Evolutionary conservation across 2,113 vertebrate species (phyloP).

Genomic region (Lethenteron reissneri): DNA sequence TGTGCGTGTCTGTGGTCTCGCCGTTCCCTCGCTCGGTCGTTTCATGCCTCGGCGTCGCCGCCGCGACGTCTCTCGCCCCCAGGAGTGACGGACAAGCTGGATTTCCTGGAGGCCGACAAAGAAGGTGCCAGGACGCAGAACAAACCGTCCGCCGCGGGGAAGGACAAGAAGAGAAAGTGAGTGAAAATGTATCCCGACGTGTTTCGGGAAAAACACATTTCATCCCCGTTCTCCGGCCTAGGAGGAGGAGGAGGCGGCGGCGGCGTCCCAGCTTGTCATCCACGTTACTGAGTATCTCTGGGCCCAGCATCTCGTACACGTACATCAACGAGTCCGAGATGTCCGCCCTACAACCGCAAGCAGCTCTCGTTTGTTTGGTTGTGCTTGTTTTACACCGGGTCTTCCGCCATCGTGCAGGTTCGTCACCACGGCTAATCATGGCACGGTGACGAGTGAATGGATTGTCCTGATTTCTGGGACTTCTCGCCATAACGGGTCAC

Average conservation of each 20-base stretch:
- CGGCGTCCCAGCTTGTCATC: slow-evolving; percentile 78
- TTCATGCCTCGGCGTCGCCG: too few relatives aligned
- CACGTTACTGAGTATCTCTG: slow-evolving; percentile 86
- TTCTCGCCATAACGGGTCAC: too few relatives aligned
- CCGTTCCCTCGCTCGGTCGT: too few relatives aligned
- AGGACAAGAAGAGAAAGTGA: slow-evolving; percentile 23
- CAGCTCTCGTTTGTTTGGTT: too few relatives aligned
- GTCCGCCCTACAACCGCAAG: slow-evolving; percentile 44
- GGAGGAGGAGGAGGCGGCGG: too few relatives aligned
- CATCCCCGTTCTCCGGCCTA: too few relatives aligned
- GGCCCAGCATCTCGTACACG: slow-evolving; percentile 92
- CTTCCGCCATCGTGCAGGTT: too few relatives aligned
- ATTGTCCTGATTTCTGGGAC: too few relatives aligned
- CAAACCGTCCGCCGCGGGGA: slow-evolving; percentile 14
- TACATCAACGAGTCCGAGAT: slow-evolving; percentile 98
- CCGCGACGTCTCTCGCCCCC: not conserved
- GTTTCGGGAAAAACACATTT: not conserved
- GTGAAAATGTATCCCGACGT: slow-evolving; percentile 14
- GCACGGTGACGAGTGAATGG: too few relatives aligned
- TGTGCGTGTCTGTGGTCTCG: too few relatives aligned
- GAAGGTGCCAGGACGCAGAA: slow-evolving; percentile 15
- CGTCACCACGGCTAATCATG: too few relatives aligned
- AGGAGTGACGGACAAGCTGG: slow-evolving; percentile 90
- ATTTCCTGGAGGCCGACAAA: slow-evolving; percentile 72
- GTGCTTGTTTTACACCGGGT: too few relatives aligned